Base-by-base conservation (phyloP, 1,140 invertebrate species). In the Eubasilissa regina region DNA sequence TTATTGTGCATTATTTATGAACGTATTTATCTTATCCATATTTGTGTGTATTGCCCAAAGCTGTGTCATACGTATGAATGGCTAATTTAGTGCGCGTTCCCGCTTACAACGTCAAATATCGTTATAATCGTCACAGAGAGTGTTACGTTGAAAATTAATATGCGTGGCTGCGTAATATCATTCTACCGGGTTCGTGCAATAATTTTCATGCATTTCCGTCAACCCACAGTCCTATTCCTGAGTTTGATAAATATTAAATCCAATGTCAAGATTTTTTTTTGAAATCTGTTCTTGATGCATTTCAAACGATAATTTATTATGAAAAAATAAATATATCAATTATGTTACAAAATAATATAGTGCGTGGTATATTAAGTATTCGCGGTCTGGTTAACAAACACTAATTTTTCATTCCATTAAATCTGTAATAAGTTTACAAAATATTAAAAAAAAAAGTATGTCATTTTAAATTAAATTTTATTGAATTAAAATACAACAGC, bases 61-160 rank as follows among this genome's bases (percentile, higher is more conserved):
- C 48, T 51, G 11, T 15, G 11, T 15, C 11, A 51, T 51, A 51
- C 48, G 48, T 12, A 15, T 51, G 48, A 51, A 51, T 4, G 9
- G 48, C 48, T 51, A 13, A 51, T 51, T 51, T 15, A 51, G 11
- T 13, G 48, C 48, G 25, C 60, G 35, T n/a, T 21, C 58, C 60
- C 60, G 60, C 60, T 64, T 64, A 58, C 13, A 13, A 64, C 25
- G 25, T 43, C 35, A 43, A 43, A 64, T 64, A 64, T 64, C 43
- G 64, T 45, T 68, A 68, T 68, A 68, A 68, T 68, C 64, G 64
- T 68, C 44, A 68, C 47, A 48, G 64, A 68, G 64, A 35, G 44
- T 68, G 64, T 68, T 45, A 68, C 43, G 12, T 43, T 45, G 43
- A 47, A 68, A 43, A 45, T 68, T 45, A 68, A 68, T 68, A 68